Evolutionary conservation across 1,140 invertebrate genomes (phyloP).

Genomic region (Drosophila auraria): DNA sequence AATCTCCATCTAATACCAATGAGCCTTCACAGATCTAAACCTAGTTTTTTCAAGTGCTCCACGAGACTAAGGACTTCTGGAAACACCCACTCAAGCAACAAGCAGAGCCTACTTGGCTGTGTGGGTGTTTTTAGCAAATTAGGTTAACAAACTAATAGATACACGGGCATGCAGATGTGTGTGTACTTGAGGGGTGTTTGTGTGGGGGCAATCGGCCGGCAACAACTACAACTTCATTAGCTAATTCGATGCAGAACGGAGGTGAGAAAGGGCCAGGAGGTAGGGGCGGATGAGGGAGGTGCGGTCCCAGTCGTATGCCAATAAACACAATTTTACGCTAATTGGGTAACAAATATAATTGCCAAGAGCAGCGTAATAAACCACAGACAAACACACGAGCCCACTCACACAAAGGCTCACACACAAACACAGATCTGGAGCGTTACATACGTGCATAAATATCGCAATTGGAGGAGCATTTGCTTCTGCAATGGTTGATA

Average conservation of each 20-base stretch:
- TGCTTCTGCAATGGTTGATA: slow-evolving; percentile 48
- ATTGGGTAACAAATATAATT: slow-evolving; percentile 84
- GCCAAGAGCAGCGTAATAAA: slow-evolving; percentile 83
- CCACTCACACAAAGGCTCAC: slow-evolving; percentile 14
- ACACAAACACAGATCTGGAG: slow-evolving; percentile 27
- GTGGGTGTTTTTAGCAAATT: slow-evolving; percentile 75
- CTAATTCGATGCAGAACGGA: slow-evolving; percentile 68
- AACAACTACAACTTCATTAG: slow-evolving; percentile 79
- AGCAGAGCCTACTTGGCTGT: slow-evolving; percentile 11
- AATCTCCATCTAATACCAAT: no score
- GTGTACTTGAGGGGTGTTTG: slow-evolving; percentile 12
- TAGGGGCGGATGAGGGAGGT: background rate
- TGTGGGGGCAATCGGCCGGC: slow-evolving; percentile 15
- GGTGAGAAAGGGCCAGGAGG: slow-evolving; percentile 4
- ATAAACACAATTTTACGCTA: slow-evolving; percentile 84
- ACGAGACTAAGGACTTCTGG: slow-evolving; percentile 1
- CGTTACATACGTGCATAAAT: slow-evolving; percentile 47
- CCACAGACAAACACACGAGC: slow-evolving; percentile 68
- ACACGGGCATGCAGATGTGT: slow-evolving; percentile 34
- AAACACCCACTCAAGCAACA: slow-evolving; percentile 38
- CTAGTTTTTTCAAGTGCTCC: slow-evolving; percentile 6
- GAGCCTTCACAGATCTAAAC: background rate
- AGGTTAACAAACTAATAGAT: slow-evolving; percentile 78
- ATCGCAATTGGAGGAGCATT: slow-evolving; percentile 53
- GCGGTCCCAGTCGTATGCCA: slow-evolving; percentile 61